phyloP scores from a whole-genome alignment of 1,140 invertebrate genomes.

The Pseudomyrmex concolor region DNA sequence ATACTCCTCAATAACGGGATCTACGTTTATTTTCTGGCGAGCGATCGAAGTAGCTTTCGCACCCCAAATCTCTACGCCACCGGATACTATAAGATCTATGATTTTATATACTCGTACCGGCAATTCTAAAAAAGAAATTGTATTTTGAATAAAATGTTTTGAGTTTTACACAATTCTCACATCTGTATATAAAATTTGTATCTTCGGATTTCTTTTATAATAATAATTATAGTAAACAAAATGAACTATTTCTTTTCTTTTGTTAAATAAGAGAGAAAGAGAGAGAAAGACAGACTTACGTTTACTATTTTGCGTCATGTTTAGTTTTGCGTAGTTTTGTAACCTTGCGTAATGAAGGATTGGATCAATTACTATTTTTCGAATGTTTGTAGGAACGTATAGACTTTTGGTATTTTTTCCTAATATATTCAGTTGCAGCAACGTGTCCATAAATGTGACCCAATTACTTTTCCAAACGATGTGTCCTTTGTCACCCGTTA shows the following conservation, averaged over 20 bases:
- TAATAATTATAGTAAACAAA: no score
- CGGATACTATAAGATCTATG: slow-evolving; percentile 84
- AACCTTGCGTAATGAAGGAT: slow-evolving; percentile 85
- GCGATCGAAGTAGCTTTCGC: slow-evolving; percentile 92
- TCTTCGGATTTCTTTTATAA: no score
- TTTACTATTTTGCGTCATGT: slow-evolving; percentile 77
- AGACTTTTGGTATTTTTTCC: slow-evolving; percentile 90
- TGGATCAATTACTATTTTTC: slow-evolving; percentile 92
- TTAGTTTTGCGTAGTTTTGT: slow-evolving; percentile 75
- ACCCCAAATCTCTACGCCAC: slow-evolving; percentile 93
- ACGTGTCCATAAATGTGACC: slow-evolving; percentile 96
- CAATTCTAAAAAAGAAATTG: slow-evolving; percentile 70
- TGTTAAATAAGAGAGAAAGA: no score
- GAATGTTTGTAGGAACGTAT: slow-evolving; percentile 93
- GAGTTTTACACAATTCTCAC: neutral
- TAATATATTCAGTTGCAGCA: slow-evolving; percentile 94
- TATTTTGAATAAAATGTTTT: neutral
- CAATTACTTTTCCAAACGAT: slow-evolving; percentile 92
- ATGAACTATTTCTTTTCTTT: no score
- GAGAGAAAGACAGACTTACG: slow-evolving; percentile 49
- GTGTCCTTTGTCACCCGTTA: slow-evolving; percentile 83
- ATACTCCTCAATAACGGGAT: slow-evolving; percentile 90
- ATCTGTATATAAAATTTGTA: neutral
- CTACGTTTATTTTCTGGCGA: slow-evolving; percentile 87
- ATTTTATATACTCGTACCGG: slow-evolving; percentile 85